Base-by-base conservation (phyloP, 2,113 vertebrate species). In the Pheucticus melanocephalus region DNA sequence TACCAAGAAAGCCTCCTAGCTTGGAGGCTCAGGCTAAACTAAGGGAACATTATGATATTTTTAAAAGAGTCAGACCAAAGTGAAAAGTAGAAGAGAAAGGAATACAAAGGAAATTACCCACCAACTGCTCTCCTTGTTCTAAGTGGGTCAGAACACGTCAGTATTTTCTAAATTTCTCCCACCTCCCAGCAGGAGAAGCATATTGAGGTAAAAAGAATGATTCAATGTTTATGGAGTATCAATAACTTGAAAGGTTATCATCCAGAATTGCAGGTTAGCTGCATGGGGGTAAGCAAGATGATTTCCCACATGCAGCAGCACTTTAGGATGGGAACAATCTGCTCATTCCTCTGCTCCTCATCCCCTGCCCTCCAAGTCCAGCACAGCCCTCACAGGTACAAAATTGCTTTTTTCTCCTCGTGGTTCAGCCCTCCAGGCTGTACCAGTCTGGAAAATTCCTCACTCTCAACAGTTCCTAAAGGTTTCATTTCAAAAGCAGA, bases 61-160 rank as follows among this genome's bases (percentile, higher is more conserved):
- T 72, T 22, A 24, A 82, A 60, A 76, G 31, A 80, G 14, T 57
- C 66, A n/a, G 7, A 65, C 42, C 71, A 70, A 77, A 94, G 30
- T 24, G 28, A 73, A 86, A 77, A 91, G 24, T 45, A 2, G 42
- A 83, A 93, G 65, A 73, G n/a, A 72, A 76, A 20, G 22, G 44
- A 91, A 54, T 54, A 93, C 70, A 95, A 95, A 91, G 82, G 64
- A 94, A 95, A 92, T 94, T 80, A 93, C 39, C 51, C 42, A 54
- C 75, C 78, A 78, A 44, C 88, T 77, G 51, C 5, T 86, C 17
- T 84, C 65, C 72, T 80, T 78, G 63, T 65, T 80, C 92, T 91
- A 95, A 86, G 25, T 94, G 95, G 86, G 92, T 95, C 92, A 94
- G 72, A 80, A 88, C 48, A 48, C 1, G 0, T 73, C 63, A 60